Percentiles rank a stretch among this genome's conserved stretches.
These are phyloP conservation scores for Anadara kagoshimensis DNA, from an alignment of 1,140 invertebrate genomes.

Conservation along the genomic window DNA sequence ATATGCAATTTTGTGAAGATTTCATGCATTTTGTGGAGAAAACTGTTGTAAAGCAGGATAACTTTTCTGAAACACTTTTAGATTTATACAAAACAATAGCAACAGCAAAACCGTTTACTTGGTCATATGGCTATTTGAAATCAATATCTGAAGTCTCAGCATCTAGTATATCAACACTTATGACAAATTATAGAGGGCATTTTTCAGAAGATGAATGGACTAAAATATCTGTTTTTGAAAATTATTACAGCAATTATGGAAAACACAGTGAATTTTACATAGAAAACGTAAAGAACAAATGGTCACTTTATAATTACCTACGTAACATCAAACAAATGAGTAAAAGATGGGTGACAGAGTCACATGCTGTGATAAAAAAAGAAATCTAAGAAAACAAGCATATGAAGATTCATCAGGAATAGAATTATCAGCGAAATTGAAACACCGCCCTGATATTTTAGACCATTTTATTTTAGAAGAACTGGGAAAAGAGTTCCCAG, in stretches of 20 bases:
- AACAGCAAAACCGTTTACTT: not conserved
- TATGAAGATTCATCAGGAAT: not conserved
- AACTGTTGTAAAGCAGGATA: not conserved
- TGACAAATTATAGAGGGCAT: not conserved
- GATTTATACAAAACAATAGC: not conserved
- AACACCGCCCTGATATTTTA: not conserved
- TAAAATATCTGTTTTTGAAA: slow-evolving; percentile 7
- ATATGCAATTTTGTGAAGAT: not conserved
- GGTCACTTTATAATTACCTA: not conserved
- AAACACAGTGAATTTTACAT: not conserved
- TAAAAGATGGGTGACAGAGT: not conserved
- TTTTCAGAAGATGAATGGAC: not conserved
- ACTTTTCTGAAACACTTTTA: not conserved
- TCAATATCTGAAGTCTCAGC: not conserved
- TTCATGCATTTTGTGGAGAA: not conserved
- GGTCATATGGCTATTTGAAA: not conserved
- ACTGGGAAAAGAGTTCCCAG: not conserved
- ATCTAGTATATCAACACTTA: not conserved
- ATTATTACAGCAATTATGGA: not conserved
- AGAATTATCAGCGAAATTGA: not conserved
- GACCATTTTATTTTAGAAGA: not conserved
- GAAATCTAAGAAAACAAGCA: not conserved
- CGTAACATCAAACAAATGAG: not conserved
- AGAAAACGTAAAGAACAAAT: not conserved
- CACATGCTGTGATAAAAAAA: not conserved